A percentile compares a stretch with the other conserved stretches of the same genome.
phyloP scores from a whole-genome alignment of 2,113 vertebrate species.

The Chaetops frenatus region DNA sequence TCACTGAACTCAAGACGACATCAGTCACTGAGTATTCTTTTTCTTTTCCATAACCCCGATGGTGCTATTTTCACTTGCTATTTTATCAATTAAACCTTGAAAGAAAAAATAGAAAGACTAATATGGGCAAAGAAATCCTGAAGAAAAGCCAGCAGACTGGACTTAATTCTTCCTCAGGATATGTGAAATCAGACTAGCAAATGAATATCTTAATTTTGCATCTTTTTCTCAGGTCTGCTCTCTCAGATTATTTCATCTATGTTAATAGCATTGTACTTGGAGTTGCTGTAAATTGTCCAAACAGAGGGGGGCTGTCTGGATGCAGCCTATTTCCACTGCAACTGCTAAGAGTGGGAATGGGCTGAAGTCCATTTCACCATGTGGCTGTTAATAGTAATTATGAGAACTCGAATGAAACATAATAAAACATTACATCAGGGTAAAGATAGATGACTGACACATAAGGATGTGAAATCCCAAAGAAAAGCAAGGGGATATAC shows the following conservation, averaged over 20 bases:
- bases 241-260: background rate
- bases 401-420: background rate
- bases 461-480: background rate
- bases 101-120: background rate
- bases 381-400: background rate
- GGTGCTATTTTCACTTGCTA: background rate
- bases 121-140: background rate
- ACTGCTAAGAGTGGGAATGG: background rate
- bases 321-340: background rate
- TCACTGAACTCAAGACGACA: background rate
- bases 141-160: background rate
- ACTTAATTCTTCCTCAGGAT: background rate
- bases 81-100: background rate
- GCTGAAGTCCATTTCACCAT: background rate
- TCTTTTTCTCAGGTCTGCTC: background rate
- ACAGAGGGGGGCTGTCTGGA: background rate
- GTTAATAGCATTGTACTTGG: accelerated
- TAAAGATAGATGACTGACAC: background rate
- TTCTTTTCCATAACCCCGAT: background rate
- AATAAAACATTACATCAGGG: background rate
- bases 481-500: background rate
- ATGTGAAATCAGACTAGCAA: background rate
- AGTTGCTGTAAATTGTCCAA: background rate
- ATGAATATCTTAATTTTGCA: background rate
- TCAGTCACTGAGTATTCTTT: background rate